Conservation (phyloP, 1,140 invertebrate species). For the Ceratosolen fusciceps region DNA sequence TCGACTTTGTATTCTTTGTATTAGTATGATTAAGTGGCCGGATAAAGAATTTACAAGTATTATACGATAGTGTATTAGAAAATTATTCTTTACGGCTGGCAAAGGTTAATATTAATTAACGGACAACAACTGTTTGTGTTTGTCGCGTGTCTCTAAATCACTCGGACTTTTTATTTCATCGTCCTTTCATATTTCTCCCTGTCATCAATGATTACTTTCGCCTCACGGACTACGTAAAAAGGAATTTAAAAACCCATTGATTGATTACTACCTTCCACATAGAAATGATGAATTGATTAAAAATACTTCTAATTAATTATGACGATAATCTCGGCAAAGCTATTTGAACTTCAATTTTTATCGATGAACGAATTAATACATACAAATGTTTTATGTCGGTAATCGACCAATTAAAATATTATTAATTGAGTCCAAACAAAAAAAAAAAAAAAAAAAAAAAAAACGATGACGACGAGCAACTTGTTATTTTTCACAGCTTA, state of each 20-base stretch:
- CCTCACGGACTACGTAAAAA: slow-evolving; percentile 13
- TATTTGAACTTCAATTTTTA: slow-evolving; percentile 21
- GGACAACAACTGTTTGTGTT: background rate
- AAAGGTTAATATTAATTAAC: background rate
- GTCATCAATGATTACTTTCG: slow-evolving; percentile 42
- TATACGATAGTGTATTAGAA: no score
- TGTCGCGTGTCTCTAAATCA: background rate
- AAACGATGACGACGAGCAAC: no score
- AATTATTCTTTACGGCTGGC: no score
- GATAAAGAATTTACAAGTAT: no score
- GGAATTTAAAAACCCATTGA: slow-evolving; percentile 37
- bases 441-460: no score
- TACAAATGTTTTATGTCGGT: slow-evolving; percentile 27
- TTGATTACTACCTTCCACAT: slow-evolving; percentile 23
- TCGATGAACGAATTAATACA: slow-evolving; percentile 32
- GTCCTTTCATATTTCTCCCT: slow-evolving; percentile 22
- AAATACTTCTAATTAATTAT: slow-evolving; percentile 46
- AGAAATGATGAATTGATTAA: slow-evolving; percentile 46
- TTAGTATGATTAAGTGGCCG: no score
- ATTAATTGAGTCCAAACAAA: background rate
- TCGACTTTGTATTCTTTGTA: no score
- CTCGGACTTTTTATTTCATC: background rate
- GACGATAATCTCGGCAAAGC: background rate
- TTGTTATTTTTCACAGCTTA: no score
- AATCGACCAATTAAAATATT: slow-evolving; percentile 4